phyloP scores from a whole-genome alignment of 2,113 vertebrate species.

The Pachycephala philippinensis region DNA sequence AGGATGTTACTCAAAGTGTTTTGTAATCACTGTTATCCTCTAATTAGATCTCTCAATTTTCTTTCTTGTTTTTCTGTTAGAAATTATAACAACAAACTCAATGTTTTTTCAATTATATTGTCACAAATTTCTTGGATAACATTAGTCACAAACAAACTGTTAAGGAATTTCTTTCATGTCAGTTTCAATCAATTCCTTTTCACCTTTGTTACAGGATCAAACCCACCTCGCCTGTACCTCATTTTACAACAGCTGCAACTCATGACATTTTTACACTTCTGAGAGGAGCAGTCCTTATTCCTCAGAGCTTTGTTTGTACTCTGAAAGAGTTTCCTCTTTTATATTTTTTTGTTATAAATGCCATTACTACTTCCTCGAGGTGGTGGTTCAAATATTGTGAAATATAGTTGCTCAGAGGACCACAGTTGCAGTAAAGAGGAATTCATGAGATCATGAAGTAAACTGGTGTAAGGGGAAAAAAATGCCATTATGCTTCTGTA shows the following conservation, averaged over 20 bases:
- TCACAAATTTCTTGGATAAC: background rate
- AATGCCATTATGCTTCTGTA: background rate
- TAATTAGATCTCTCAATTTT: background rate
- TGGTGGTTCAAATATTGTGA: background rate
- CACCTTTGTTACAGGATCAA: background rate
- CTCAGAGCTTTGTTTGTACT: background rate
- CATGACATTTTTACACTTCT: background rate
- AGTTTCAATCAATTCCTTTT: background rate
- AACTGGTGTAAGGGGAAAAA: background rate
- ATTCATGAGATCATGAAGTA: background rate
- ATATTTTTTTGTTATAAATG: background rate
- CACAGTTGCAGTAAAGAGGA: background rate
- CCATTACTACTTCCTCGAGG: background rate
- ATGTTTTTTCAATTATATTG: background rate
- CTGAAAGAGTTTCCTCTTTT: background rate
- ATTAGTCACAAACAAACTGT: background rate
- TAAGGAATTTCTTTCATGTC: background rate
- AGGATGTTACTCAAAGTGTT: background rate
- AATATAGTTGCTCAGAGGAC: background rate
- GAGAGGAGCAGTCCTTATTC: background rate
- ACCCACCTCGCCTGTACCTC: background rate
- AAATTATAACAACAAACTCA: background rate
- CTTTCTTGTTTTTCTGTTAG: background rate
- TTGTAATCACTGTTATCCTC: background rate
- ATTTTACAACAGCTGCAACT: constrained; percentile 2